Conservation (phyloP, 2,113 vertebrate genomes). For the Phasianus colchicus region DNA sequence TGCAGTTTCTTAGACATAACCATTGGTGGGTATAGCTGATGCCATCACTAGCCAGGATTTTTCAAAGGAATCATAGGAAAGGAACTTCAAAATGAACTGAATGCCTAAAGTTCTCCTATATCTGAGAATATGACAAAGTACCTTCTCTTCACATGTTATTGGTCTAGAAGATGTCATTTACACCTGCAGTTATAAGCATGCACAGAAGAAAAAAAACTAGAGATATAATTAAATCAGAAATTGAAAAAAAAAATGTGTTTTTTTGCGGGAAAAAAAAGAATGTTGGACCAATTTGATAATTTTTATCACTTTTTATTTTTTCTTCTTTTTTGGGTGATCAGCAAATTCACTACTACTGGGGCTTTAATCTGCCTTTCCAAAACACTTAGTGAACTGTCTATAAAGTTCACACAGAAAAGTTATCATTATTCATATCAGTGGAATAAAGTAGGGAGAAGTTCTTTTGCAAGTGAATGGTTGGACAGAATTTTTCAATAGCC, state of each 20-base stretch:
- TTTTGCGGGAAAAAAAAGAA: not conserved
- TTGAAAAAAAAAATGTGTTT: not conserved
- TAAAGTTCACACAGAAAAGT: not conserved
- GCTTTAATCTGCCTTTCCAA: not conserved
- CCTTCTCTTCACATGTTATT: not conserved
- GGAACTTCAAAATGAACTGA: not conserved
- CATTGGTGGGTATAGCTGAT: not conserved
- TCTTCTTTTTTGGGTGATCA: not conserved
- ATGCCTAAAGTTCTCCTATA: not conserved
- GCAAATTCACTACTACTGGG: not conserved
- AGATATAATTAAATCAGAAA: not conserved
- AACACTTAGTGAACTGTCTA: not conserved
- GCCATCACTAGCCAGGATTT: not conserved
- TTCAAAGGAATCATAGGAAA: not conserved
- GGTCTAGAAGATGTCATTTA: not conserved
- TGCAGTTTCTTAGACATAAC: slow-evolving; percentile 1
- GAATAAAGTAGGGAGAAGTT: not conserved
- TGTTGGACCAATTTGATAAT: not conserved
- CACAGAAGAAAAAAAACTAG: not conserved
- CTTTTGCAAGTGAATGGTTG: not conserved
- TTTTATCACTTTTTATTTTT: rapidly evolving
- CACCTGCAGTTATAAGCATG: not conserved
- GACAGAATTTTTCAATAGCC: not conserved
- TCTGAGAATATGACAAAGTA: not conserved
- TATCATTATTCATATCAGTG: not conserved